phyloP scores from a whole-genome alignment of 2,888 invertebrate genomes.

The Hyppa rectilinea region DNA sequence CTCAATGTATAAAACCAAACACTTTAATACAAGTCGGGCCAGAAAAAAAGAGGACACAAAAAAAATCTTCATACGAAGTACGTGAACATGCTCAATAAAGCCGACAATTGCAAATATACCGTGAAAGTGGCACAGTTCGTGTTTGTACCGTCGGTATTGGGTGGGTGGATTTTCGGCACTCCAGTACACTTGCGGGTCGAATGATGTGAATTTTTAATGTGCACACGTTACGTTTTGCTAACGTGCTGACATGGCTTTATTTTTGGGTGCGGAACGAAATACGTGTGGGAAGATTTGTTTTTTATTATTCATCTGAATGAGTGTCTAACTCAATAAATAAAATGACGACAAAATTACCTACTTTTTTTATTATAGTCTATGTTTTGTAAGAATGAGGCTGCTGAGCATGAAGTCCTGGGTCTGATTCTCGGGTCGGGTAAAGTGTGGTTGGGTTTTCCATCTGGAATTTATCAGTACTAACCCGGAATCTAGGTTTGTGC shows the following conservation, averaged over 20 bases:
- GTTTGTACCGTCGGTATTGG: conserved; percentile 56
- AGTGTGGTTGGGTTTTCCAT: too few species aligned
- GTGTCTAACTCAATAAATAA: background rate
- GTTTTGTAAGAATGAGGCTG: too few species aligned
- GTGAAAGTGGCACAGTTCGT: conserved; percentile 58
- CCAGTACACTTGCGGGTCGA: conserved; percentile 47
- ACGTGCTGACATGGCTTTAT: conserved; percentile 22
- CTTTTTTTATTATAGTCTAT: background rate
- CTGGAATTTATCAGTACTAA: too few species aligned
- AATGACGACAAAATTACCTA: background rate
- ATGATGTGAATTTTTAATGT: conserved; percentile 57
- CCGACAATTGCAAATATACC: conserved; percentile 57
- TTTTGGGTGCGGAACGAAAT: conserved; percentile 25
- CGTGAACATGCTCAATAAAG: conserved; percentile 52
- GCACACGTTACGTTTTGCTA: conserved; percentile 30
- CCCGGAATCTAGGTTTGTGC: too few species aligned
- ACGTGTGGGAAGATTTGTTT: conserved; percentile 14
- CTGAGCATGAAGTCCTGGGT: too few species aligned
- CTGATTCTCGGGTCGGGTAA: too few species aligned
- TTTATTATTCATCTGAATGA: conserved; percentile 29
- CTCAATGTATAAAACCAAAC: conserved; percentile 20
- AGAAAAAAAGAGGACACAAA: conserved; percentile 38
- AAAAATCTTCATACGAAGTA: conserved; percentile 50
- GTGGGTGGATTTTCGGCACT: conserved; percentile 49
- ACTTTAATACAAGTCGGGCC: conserved; percentile 31